Evolutionary conservation across 2,113 vertebrate genomes (phyloP).

Genomic region (Alces alces): DNA sequence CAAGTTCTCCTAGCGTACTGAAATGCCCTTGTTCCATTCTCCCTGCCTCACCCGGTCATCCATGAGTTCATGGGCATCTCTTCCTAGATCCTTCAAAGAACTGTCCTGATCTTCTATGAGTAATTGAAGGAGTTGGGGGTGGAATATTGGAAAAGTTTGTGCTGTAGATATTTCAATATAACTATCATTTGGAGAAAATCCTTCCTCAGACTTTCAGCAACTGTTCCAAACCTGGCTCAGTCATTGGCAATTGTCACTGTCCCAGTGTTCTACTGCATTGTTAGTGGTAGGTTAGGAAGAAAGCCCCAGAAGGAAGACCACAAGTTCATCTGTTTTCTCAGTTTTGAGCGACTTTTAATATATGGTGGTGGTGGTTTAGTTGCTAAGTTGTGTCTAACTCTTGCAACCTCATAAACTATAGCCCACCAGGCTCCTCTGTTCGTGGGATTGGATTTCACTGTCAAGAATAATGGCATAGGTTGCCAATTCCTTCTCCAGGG

Average conservation of each 20-base stretch:
- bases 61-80: background rate
- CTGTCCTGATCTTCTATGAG: background rate
- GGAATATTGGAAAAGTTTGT: background rate
- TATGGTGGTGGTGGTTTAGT: background rate
- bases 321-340: constrained; percentile 24
- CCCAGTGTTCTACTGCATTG: background rate
- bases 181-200: background rate
- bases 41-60: background rate
- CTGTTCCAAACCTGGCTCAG: background rate
- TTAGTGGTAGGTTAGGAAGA: constrained; percentile 4
- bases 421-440: background rate
- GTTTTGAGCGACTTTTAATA: background rate
- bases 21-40: background rate
- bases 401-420: background rate
- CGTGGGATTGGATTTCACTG: background rate
- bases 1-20: background rate
- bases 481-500: background rate
- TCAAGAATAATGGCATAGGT: background rate
- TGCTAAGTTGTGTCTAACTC: background rate
- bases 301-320: background rate
- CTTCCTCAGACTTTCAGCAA: background rate
- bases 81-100: background rate
- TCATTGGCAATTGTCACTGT: background rate
- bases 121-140: background rate
- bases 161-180: background rate